Evolutionary conservation across 2,888 invertebrate species (phyloP), one percentile per base, ranked within the genome.

Genomic region (Oligia latruncula): DNA sequence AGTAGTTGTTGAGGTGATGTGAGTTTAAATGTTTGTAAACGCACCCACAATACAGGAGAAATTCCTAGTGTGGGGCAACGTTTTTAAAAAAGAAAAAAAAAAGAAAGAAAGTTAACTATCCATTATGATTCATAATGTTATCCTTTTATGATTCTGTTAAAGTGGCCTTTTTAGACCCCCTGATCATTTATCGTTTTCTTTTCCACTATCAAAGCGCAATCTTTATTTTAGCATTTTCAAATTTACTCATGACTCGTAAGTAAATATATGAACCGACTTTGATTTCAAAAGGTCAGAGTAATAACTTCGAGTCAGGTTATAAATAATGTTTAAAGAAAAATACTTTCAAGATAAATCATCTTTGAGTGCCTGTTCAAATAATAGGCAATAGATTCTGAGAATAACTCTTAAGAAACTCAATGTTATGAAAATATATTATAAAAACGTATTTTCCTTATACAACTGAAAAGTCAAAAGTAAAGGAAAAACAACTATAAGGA

Each of bases 401-500:
- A 68, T 9, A 71, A 78, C 35, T 72, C 15, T 2, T 15, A 55
- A 49, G 1, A 58, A 64, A 68, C 29, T 64, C 4, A 20, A 72
- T 58, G 68, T n/a, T 11, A 40, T 64, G 2, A 60, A 73, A 70
- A 15, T 55, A 49, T 49, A 9, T 71, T 67, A 55, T 64, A 49
- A 15, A 64, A 68, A 40, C 17, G 15, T 64, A 65, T 81, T 72
- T 86, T 78, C 67, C 49, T 62, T 4, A 40, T 64, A 64, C 11
- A 74, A 71, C 46, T 70, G 15, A 11, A 9, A 35, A 46, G n/a
- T 46, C 64, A 66, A 76, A 81, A 77, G 55, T 70, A 68, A 52
- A 46, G 70, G 68, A 62, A 66, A 40, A 71, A 83, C 8, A 71
- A 77, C 77, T 71, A 68, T 74, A 55, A 58, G 71, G 64, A 83